phyloP scores from a whole-genome alignment of 2,113 vertebrate species.

The Mixornis gularis region DNA sequence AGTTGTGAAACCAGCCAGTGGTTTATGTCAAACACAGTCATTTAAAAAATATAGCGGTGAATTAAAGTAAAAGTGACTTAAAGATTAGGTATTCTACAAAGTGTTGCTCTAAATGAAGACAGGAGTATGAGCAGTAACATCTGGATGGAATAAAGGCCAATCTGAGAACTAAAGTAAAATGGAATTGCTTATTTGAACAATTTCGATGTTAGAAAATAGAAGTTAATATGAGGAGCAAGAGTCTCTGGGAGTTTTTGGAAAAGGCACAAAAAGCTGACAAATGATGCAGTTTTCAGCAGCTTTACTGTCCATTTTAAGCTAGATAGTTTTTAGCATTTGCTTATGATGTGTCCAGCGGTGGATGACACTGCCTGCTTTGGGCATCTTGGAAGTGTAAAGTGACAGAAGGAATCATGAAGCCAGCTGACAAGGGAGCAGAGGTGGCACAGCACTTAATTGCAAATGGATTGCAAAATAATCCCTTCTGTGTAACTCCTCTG shows the following conservation, averaged over 20 bases:
- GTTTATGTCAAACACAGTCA: conserved; percentile 56
- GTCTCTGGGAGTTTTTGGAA: background rate
- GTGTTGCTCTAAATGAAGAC: conserved; percentile 28
- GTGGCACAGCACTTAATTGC: background rate
- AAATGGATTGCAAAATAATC: background rate
- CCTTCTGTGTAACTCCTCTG: background rate
- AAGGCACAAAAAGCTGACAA: background rate
- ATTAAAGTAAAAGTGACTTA: conserved; percentile 42
- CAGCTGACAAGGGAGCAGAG: background rate
- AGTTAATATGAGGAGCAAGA: background rate
- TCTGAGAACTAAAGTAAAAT: conserved; percentile 49
- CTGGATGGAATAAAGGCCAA: conserved; percentile 51
- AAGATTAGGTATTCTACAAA: conserved; percentile 15
- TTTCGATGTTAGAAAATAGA: background rate
- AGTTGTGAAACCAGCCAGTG: conserved; percentile 48
- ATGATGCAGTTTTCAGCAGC: background rate
- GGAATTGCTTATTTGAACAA: conserved; percentile 30
- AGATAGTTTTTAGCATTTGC: background rate
- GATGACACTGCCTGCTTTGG: background rate
- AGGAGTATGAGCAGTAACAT: conserved; percentile 41
- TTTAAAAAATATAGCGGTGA: conserved; percentile 11
- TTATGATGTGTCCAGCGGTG: background rate
- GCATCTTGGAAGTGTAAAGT: background rate
- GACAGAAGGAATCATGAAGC: background rate
- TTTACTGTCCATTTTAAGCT: background rate